Percentiles rank a stretch among this genome's conserved stretches.
These are phyloP conservation scores for Bombus sylvicola DNA, from an alignment of 1,140 invertebrate species.

Conservation along the genomic window DNA sequence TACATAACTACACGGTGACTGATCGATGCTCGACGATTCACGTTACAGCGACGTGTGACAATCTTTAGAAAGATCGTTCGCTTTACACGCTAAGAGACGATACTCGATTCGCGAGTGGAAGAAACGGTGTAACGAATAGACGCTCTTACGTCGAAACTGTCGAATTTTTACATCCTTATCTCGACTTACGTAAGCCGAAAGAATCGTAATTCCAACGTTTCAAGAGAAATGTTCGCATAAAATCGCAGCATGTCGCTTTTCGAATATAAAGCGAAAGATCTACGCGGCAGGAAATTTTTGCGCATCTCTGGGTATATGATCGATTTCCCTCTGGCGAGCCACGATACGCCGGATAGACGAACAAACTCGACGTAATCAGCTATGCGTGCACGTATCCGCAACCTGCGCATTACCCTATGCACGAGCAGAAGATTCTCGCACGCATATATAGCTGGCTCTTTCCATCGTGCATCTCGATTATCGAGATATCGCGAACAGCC, in stretches of 20 bases:
- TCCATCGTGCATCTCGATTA: no score
- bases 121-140: no score
- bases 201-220: no score
- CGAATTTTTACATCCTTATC: no score
- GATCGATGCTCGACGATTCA: neutral
- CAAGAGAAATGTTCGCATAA: no score
- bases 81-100: rapidly evolving
- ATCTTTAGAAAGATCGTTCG: no score
- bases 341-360: neutral
- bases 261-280: no score
- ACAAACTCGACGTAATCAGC: slow-evolving; percentile 1
- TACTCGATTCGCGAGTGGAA: no score
- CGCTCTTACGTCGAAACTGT: no score
- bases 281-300: no score
- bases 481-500: neutral
- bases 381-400: neutral
- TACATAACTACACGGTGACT: neutral
- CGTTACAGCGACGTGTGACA: neutral
- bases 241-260: no score
- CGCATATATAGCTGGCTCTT: neutral
- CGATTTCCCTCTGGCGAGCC: neutral
- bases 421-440: slow-evolving; percentile 5
- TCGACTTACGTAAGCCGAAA: no score
- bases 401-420: neutral
- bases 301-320: neutral